These are phyloP conservation scores for Drosophila nr. perissopoda DNA, from an alignment of 2,888 invertebrate genomes.

Conservation along the genomic window DNA sequence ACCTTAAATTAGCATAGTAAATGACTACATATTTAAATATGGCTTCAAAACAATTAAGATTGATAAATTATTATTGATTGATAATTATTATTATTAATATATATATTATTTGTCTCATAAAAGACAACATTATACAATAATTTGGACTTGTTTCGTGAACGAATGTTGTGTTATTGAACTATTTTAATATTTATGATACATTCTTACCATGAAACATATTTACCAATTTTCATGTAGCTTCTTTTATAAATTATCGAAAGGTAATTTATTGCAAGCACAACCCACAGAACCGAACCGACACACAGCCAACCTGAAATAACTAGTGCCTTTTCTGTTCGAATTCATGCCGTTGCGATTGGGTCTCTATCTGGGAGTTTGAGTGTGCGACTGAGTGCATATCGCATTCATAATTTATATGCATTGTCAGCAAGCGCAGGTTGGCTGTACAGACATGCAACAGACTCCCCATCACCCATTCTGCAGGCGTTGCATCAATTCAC, in stretches of 20 bases:
- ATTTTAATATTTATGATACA: background rate
- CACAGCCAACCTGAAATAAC: background rate
- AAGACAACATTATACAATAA: background rate
- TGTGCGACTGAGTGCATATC: constrained; percentile 61
- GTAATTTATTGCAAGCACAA: constrained; percentile 2
- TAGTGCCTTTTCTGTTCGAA: background rate
- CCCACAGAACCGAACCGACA: background rate
- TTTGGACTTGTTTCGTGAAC: background rate
- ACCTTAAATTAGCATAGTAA: background rate
- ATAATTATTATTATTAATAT: background rate
- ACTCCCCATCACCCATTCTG: constrained; percentile 1
- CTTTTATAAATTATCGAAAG: constrained; percentile 12
- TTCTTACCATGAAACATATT: background rate
- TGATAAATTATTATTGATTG: background rate
- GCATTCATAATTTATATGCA: constrained; percentile 77
- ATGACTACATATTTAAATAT: background rate
- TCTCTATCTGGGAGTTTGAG: constrained; percentile 43
- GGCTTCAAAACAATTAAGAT: background rate
- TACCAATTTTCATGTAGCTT: background rate
- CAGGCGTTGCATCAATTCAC: constrained; percentile 37
- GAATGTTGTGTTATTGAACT: background rate
- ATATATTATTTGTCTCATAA: background rate
- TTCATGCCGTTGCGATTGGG: constrained; percentile 12
- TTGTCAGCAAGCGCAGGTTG: constrained; percentile 75
- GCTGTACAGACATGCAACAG: constrained; percentile 4